Base-by-base conservation (phyloP, 2,888 invertebrate species). In the Chirona hameri region DNA sequence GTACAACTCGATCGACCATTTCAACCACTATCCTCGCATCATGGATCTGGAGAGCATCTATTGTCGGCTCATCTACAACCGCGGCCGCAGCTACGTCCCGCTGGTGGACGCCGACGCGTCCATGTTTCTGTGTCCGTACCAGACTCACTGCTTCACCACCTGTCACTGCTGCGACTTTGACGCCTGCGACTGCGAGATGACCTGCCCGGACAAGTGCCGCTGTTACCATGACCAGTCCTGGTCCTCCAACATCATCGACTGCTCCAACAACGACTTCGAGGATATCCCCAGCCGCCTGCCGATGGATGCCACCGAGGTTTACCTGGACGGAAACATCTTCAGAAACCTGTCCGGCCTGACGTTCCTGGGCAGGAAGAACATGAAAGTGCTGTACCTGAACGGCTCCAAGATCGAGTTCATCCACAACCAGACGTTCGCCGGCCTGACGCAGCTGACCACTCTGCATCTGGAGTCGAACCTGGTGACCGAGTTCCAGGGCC, bases 141-240 rank as follows among this genome's bases (percentile, higher is more conserved):
- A 93, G 84, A 91, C 93, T 84, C 94, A 95, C 87, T 96, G 96
- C 88, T 95, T 95, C 88, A 93, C 95, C 10, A 89, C 94, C 84
- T 96, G 96, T 87, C 94, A 95, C 87, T 96, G 96, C 87, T 96
- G 96, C 88, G 95, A 95, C 88, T 96, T 94, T 87, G 95, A 95
- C 87, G 94, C 94, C 60, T 96, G 96, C 88, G 96, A 96, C 89
- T 96, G 96, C 89, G 94, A 96, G 90, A 95, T 95, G 93, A 94
- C 94, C 82, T 96, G 96, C 87, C 96, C 96, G 46, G 91, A 91
- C 83, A 94, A 94, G 87, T 96, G 96, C 89, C 93, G 93, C 83
- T 96, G 96, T 88, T 96, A 94, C 89, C 94, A 95, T 87, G 95
- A 96, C 88, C 93, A 94, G 87, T 93, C 93, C 46, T 95, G 95